These are phyloP conservation scores for Sapajus apella DNA, from an alignment of 2,113 vertebrate species.

Conservation along the genomic window DNA sequence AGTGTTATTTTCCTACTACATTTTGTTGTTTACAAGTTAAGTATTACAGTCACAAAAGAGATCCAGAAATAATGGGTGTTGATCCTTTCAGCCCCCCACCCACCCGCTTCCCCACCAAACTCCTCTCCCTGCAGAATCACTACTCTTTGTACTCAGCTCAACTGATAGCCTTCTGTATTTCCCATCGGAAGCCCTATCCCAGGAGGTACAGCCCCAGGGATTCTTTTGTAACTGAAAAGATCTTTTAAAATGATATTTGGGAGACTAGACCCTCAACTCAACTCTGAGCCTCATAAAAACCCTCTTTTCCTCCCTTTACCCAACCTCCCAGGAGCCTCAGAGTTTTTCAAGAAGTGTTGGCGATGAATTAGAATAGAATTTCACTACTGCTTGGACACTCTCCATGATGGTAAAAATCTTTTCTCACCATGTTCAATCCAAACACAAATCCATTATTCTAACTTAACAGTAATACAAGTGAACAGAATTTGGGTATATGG, in stretches of 20 bases:
- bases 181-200: background rate
- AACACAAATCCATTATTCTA: background rate
- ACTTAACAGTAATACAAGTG: background rate
- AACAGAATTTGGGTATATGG: background rate
- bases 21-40: slow-evolving; percentile 53
- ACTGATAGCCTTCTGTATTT: background rate
- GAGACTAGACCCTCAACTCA: background rate
- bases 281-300: background rate
- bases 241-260: background rate
- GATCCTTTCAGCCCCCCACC: background rate
- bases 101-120: too few species aligned
- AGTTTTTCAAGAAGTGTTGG: background rate
- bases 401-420: background rate
- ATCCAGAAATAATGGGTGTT: background rate
- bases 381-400: background rate
- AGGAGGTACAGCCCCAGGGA: background rate
- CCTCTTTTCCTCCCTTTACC: background rate
- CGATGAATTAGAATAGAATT: background rate
- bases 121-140: background rate
- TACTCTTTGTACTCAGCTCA: background rate
- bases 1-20: background rate
- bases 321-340: background rate
- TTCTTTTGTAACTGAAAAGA: background rate
- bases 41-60: background rate
- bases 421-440: background rate